Percentiles rank a stretch among this genome's conserved stretches.
Conservation (phyloP, 2,888 invertebrate genomes). For the Arenicola marina region DNA sequence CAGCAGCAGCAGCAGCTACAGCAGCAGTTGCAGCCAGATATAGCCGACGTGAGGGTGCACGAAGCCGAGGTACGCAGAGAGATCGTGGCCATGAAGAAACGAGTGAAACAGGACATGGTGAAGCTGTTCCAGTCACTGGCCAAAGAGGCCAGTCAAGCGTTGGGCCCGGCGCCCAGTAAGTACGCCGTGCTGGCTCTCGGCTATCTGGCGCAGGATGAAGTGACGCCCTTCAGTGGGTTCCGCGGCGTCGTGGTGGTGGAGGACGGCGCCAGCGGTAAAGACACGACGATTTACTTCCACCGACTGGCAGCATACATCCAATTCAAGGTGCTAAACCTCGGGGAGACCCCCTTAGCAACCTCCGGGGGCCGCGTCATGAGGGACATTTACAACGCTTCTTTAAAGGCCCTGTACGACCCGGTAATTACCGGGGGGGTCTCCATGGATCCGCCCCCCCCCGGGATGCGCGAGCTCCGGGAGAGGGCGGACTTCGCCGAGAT, state of each 20-base stretch:
- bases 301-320: not conserved
- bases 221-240: not conserved
- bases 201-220: not conserved
- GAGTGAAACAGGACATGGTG: not conserved
- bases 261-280: not conserved
- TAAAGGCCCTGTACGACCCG: not conserved
- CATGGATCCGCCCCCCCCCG: not conserved
- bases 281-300: not conserved
- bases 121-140: not conserved
- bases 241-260: not conserved
- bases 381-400: not conserved
- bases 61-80: not conserved
- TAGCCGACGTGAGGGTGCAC: not conserved
- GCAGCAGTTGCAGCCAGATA: too few species aligned
- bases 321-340: not conserved
- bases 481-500: not conserved
- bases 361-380: not conserved
- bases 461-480: not conserved
- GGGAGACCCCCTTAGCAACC: not conserved
- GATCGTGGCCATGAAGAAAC: not conserved
- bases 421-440: not conserved
- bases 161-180: not conserved
- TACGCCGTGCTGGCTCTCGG: not conserved
- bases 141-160: not conserved
- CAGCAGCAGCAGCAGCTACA: too few species aligned